phyloP scores from a whole-genome alignment of 1,140 invertebrate species.

The Calephelis nemesis region DNA sequence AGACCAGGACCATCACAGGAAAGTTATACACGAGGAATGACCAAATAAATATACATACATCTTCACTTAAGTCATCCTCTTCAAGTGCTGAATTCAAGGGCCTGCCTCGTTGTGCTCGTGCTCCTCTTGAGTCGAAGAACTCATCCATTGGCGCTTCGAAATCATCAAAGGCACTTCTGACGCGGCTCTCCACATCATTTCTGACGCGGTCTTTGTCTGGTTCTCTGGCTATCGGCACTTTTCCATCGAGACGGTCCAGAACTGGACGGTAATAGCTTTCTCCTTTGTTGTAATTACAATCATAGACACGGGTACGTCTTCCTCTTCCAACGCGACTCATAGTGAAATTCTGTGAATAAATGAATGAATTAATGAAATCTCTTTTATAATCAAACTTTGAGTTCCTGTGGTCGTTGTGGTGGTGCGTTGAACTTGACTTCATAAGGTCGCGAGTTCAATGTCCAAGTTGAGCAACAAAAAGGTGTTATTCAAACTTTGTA shows the following conservation, averaged over 20 bases:
- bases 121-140: constrained; percentile 74
- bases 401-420: too few relatives aligned
- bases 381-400: too few relatives aligned
- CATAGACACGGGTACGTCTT: constrained; percentile 86
- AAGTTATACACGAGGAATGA: too few relatives aligned
- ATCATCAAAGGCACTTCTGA: constrained; percentile 75
- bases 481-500: too few relatives aligned
- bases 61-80: constrained; percentile 70
- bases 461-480: too few relatives aligned
- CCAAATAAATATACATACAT: constrained; percentile 49
- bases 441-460: too few relatives aligned
- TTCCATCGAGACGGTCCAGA: constrained; percentile 86
- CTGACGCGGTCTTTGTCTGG: constrained; percentile 56
- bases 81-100: constrained; percentile 73
- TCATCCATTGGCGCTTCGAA: constrained; percentile 62
- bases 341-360: constrained; percentile 28
- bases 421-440: too few relatives aligned
- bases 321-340: constrained; percentile 80
- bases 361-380: not conserved
- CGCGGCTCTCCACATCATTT: constrained; percentile 69
- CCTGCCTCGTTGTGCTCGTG: constrained; percentile 59
- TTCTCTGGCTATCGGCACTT: constrained; percentile 80
- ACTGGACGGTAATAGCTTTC: constrained; percentile 88
- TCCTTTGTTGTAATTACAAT: constrained; percentile 89
- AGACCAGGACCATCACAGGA: too few relatives aligned